These are phyloP conservation scores for Odocoileus hemionus DNA, from an alignment of 2,113 vertebrate species.

Conservation along the genomic window DNA sequence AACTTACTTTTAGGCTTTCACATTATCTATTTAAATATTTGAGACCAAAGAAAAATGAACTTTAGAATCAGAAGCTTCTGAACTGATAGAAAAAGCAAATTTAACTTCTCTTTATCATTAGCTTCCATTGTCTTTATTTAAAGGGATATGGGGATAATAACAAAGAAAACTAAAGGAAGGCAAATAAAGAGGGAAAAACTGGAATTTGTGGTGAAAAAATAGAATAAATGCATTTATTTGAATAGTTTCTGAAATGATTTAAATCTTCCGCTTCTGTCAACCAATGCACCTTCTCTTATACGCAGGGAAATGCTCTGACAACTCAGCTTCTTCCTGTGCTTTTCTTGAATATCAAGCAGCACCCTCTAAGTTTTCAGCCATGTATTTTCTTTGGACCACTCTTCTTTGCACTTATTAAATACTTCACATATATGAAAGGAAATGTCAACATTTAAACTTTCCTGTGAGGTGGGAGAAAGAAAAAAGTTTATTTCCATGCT, in stretches of 20 bases:
- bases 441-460: conserved; percentile 12
- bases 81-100: neutral
- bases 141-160: neutral
- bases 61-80: neutral
- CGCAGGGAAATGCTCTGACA: neutral
- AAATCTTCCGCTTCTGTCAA: neutral
- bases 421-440: conserved; percentile 8
- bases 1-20: neutral
- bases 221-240: neutral
- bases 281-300: neutral
- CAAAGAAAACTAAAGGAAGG: neutral
- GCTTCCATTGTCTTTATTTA: neutral
- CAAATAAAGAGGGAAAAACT: neutral
- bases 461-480: neutral
- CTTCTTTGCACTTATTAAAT: conserved; percentile 30
- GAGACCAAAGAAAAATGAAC: neutral
- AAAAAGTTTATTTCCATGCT: neutral
- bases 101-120: neutral
- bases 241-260: neutral
- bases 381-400: conserved; percentile 38
- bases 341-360: conserved; percentile 27
- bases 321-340: neutral
- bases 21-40: neutral
- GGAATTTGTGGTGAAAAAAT: neutral
- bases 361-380: conserved; percentile 12